Conservation (phyloP, 2,113 vertebrate species). For the Trichechus manatus region DNA sequence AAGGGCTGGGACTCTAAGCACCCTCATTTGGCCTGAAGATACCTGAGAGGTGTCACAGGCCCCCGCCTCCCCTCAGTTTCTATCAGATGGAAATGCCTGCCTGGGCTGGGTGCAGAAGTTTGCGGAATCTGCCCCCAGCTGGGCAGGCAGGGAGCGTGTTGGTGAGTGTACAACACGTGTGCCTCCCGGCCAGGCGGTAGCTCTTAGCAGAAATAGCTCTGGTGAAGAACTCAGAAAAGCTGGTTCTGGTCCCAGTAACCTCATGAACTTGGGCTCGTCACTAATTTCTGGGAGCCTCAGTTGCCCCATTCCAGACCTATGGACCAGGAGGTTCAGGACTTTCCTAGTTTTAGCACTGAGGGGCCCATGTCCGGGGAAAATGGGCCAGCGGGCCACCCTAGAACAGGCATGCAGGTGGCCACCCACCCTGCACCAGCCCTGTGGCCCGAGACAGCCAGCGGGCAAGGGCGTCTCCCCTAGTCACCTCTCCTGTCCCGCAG, state of each 20-base stretch:
- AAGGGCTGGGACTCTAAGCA: accelerated
- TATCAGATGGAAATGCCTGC: neutral
- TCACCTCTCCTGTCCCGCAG: too few relatives aligned
- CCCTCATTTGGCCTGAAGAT: neutral
- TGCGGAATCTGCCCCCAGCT: accelerated
- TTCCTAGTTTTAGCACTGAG: neutral
- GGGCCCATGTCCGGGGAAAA: neutral
- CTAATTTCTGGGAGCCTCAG: neutral
- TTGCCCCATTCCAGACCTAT: neutral
- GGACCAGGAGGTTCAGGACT: accelerated
- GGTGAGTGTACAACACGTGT: neutral
- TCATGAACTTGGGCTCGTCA: neutral
- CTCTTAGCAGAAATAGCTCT: accelerated
- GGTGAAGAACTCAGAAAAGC: too few relatives aligned
- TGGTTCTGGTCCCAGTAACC: neutral
- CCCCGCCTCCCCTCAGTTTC: accelerated
- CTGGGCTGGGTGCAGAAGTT: neutral
- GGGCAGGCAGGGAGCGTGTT: neutral
- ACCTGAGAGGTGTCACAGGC: neutral
- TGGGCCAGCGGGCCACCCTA: neutral
- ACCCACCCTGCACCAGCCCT: neutral
- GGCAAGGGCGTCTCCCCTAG: neutral
- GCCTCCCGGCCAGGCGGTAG: accelerated
- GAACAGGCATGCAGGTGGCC: neutral
- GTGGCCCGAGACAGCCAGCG: neutral